Percentiles rank a stretch among this genome's conserved stretches.
phyloP scores from a whole-genome alignment of 2,888 invertebrate species.

The Phragmatobia fuliginosa region DNA sequence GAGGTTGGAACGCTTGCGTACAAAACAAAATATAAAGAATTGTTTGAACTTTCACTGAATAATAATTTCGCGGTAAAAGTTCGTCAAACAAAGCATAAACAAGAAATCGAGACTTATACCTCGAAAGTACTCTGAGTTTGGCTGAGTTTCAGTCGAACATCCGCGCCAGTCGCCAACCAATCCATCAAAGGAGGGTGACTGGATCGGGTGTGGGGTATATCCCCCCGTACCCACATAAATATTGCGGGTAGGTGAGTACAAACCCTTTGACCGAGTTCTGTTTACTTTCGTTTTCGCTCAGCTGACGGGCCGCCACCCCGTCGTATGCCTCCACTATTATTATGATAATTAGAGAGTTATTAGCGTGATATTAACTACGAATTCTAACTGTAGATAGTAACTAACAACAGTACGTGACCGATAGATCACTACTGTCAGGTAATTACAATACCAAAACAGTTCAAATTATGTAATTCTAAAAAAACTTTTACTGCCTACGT shows the following conservation, averaged over 20 bases:
- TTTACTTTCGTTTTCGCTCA: constrained; percentile 88
- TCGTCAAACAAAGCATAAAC: constrained; percentile 70
- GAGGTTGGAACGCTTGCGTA: constrained; percentile 57
- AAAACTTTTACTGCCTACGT: constrained; percentile 14
- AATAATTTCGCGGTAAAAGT: constrained; percentile 80
- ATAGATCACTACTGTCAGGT: constrained; percentile 27
- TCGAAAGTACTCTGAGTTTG: constrained; percentile 75
- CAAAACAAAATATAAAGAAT: constrained; percentile 81
- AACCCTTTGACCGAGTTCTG: constrained; percentile 88
- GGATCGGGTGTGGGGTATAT: constrained; percentile 79
- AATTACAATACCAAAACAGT: constrained; percentile 29
- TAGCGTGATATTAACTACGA: constrained; percentile 69
- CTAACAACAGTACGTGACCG: constrained; percentile 37
- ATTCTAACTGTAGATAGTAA: constrained; percentile 61
- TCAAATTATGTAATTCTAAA: constrained; percentile 23
- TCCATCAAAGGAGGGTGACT: constrained; percentile 85
- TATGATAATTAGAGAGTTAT: constrained; percentile 84
- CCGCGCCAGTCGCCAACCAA: constrained; percentile 85
- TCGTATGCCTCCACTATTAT: constrained; percentile 80
- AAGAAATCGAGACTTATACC: constrained; percentile 81
- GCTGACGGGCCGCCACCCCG: constrained; percentile 83
- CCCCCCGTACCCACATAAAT: constrained; percentile 85
- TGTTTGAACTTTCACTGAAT: constrained; percentile 81
- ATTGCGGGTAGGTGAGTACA: constrained; percentile 87
- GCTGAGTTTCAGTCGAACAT: constrained; percentile 82